Evolutionary conservation across 2,797 vertebrate species (phyloP), one percentile per base, ranked within the genome.

Genomic region (Erethizon dorsatum): DNA sequence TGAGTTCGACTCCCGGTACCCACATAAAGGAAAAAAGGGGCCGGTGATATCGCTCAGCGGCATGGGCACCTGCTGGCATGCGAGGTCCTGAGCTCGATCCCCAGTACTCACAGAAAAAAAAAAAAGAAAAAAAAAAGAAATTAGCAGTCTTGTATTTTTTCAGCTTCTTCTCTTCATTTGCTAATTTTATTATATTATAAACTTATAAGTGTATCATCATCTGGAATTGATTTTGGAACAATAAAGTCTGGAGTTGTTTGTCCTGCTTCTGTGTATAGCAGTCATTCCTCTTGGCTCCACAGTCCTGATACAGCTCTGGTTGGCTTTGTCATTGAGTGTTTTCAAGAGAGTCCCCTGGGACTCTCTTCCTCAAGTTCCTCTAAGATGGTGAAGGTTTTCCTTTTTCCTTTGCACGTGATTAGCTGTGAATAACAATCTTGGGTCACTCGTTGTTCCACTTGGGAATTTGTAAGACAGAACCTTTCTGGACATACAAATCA

Each of bases 261-360:
- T 71, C 54, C 92, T 88, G 45, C 50, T 73, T 95, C 61, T 87
- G 7, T 87, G 31, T 90, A 87, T 84, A 71, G 13, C n/a, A 92
- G 31, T 71, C 37, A 45, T 91, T 87, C 9, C 14, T 73, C 18
- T 45, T 83, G 47, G 24, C 93, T 90, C 22, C 41, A 13, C 2
- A 28, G 63, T 71, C 41, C 52, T 83, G 77, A 69, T 41, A 78
- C 37, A 90, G 47, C 41, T 90, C 65, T 91, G 57, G n/a, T 85
- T 47, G 31, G 67, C 41, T 63, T 94, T 92, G 17, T 78, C 45
- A 7, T 20, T 65, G 37, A 83, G 26, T 88, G 2, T 83, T 90
- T 95, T 84, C 41, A 61, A 52, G 28, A 61, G 17, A n/a, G 5
- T 77, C 22, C 82, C 17, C 50, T 61, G 2, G 61, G 56, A 56